Conservation (phyloP, 30 jellyfish, hydroid and myxozoan species). For the Cassiopea xamachana region DNA sequence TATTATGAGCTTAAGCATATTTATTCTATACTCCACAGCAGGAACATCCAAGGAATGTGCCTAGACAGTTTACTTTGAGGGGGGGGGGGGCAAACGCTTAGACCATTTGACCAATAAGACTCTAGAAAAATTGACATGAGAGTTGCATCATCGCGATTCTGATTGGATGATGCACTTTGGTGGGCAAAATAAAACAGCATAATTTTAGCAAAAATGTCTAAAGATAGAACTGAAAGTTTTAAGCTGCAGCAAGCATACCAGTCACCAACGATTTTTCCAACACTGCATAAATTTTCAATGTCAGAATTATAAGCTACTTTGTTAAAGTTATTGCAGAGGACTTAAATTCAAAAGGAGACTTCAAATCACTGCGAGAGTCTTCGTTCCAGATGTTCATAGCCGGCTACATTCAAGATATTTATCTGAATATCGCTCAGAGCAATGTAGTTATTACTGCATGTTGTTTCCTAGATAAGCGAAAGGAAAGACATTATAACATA, state of each 20-base stretch:
- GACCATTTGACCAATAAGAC: too few species aligned
- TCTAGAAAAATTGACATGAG: too few species aligned
- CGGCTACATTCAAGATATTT: not conserved
- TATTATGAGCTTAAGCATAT: too few species aligned
- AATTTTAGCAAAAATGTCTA: too few species aligned
- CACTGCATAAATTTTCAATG: not conserved
- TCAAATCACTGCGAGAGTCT: not conserved
- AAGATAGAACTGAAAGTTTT: too few species aligned
- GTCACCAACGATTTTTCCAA: not conserved
- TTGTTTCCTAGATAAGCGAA: not conserved
- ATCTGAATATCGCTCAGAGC: not conserved
- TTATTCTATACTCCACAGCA: too few species aligned
- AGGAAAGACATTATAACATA: not conserved
- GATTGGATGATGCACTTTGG: too few species aligned
- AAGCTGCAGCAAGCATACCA: not conserved
- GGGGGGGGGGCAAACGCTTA: too few species aligned
- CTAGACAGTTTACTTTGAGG: too few species aligned
- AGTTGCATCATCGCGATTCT: too few species aligned
- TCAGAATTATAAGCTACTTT: not conserved
- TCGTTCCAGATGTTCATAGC: not conserved
- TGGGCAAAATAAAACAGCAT: too few species aligned
- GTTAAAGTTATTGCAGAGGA: not conserved
- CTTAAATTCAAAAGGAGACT: not conserved
- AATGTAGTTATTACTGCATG: not conserved
- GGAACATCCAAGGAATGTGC: too few species aligned